Conservation (phyloP, 1,140 invertebrate genomes). For the Drosophila seguyi region DNA sequence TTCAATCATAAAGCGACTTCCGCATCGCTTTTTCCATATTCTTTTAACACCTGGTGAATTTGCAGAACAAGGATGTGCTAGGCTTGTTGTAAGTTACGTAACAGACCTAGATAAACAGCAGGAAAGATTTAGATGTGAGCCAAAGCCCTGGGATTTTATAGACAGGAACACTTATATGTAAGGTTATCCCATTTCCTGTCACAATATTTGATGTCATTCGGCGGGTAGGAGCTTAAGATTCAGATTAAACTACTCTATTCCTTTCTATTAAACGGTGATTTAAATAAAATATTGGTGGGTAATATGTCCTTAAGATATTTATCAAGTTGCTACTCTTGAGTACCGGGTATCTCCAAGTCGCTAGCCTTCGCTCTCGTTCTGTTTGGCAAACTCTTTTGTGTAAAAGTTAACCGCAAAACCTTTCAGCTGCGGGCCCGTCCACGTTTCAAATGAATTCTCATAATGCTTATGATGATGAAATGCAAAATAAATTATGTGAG, state of each 20-base stretch:
- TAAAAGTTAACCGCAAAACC: slow-evolving; percentile 28
- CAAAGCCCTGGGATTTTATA: background rate
- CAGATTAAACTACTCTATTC: background rate
- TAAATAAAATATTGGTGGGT: no score
- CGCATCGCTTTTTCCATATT: slow-evolving; percentile 4
- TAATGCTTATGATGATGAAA: slow-evolving; percentile 44
- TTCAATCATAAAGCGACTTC: slow-evolving; percentile 31
- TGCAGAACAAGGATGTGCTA: background rate
- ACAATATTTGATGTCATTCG: background rate
- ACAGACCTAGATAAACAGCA: background rate
- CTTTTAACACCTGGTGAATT: background rate
- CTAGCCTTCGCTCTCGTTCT: background rate
- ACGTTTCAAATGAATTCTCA: slow-evolving; percentile 37
- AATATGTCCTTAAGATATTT: no score
- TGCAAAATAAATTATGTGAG: slow-evolving; percentile 20
- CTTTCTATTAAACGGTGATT: no score
- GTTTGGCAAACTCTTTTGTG: slow-evolving; percentile 25
- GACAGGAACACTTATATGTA: background rate
- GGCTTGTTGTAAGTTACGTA: background rate
- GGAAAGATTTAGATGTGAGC: background rate
- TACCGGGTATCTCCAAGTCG: background rate
- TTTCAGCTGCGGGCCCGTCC: slow-evolving; percentile 15
- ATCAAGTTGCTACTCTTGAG: background rate
- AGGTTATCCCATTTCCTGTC: background rate
- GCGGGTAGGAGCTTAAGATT: no score